phyloP scores from a whole-genome alignment of 2,888 invertebrate genomes.

The Empis stercorea region DNA sequence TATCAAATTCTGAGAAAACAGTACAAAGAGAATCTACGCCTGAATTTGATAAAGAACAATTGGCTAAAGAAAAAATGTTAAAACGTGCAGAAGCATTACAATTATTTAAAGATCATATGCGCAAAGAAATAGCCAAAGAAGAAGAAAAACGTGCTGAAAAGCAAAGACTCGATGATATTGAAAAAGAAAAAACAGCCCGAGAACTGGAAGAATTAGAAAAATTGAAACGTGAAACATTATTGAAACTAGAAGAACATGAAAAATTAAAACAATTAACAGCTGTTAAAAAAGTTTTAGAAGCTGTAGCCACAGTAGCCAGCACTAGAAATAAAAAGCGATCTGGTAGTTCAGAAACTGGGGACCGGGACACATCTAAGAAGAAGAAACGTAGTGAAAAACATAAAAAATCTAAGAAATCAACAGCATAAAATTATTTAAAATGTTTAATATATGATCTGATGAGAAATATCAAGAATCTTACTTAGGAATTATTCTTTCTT shows the following conservation, averaged over 20 bases:
- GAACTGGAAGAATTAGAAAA: slow-evolving; percentile 32
- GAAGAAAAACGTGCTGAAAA: slow-evolving; percentile 43
- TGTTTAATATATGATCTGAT: no score
- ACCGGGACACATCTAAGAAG: slow-evolving; percentile 20
- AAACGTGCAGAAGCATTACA: slow-evolving; percentile 39
- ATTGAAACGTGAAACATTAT: slow-evolving; percentile 31
- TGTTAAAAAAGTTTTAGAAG: slow-evolving; percentile 15
- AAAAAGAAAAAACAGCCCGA: slow-evolving; percentile 29
- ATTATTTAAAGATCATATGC: slow-evolving; percentile 47
- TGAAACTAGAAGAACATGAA: slow-evolving; percentile 30
- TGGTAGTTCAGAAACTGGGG: slow-evolving; percentile 14
- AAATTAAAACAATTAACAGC: slow-evolving; percentile 20
- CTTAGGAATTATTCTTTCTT: no score
- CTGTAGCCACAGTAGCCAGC: slow-evolving; percentile 15
- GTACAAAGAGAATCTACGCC: slow-evolving; percentile 12
- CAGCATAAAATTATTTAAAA: slow-evolving; percentile 6
- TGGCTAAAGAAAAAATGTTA: slow-evolving; percentile 33
- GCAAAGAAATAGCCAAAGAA: slow-evolving; percentile 42
- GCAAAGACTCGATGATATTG: slow-evolving; percentile 29
- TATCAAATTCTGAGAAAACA: slow-evolving; percentile 10
- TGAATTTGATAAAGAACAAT: slow-evolving; percentile 24
- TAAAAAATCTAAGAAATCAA: slow-evolving; percentile 31
- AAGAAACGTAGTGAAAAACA: slow-evolving; percentile 22
- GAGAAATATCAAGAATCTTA: no score
- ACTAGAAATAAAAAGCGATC: slow-evolving; percentile 13